Evolutionary conservation across 2,888 invertebrate species (phyloP).

Genomic region (Hofmannophila pseudospretella): DNA sequence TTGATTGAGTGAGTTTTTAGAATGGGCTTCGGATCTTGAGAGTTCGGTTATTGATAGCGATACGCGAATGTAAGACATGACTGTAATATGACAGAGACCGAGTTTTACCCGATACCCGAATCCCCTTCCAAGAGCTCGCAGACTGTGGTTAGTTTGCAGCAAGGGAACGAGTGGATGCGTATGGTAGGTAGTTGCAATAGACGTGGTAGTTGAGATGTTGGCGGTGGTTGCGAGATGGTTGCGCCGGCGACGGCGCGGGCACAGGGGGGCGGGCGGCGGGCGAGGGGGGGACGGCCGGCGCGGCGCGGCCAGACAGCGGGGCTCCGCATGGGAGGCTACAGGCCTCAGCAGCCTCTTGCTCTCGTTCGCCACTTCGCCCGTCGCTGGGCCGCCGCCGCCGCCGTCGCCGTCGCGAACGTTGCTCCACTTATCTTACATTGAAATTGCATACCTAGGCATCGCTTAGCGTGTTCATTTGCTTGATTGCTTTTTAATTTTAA

Average conservation of each 20-base stretch:
- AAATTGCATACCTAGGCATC: constrained; percentile 39
- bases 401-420: constrained; percentile 46
- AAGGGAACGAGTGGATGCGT: too few relatives aligned
- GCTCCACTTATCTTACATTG: constrained; percentile 42
- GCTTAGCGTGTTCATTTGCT: not conserved
- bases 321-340: constrained; percentile 74
- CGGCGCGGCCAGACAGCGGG: constrained; percentile 74
- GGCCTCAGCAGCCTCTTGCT: constrained; percentile 66
- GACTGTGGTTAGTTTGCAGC: too few relatives aligned
- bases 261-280: constrained; percentile 14
- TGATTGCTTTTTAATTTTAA: not conserved
- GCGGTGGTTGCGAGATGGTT: constrained; percentile 60
- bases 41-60: too few relatives aligned
- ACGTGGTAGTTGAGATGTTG: too few relatives aligned
- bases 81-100: too few relatives aligned
- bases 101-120: too few relatives aligned
- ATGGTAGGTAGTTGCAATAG: too few relatives aligned
- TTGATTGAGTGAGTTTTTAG: too few relatives aligned
- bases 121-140: too few relatives aligned
- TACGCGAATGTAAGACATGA: too few relatives aligned
- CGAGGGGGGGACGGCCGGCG: constrained; percentile 27
- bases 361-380: constrained; percentile 38
- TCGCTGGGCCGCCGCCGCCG: constrained; percentile 54
- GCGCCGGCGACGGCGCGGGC: constrained; percentile 40
- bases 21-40: too few relatives aligned